Conservation (phyloP, 2,888 invertebrate genomes). For the Tanypteryx hageni region DNA sequence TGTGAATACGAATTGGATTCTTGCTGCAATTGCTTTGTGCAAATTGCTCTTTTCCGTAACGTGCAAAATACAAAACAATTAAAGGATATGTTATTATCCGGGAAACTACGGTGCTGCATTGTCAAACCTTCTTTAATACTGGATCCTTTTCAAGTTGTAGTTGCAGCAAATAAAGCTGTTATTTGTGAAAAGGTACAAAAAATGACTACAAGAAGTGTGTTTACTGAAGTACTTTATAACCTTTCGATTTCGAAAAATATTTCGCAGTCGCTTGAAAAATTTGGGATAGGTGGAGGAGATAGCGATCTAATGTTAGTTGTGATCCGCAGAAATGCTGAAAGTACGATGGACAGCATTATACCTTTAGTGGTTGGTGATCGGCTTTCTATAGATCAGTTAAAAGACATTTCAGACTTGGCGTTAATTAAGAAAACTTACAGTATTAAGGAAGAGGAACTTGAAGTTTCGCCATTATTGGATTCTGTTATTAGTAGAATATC, state of each 20-base stretch:
- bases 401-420: conserved; percentile 75
- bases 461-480: conserved; percentile 76
- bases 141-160: conserved; percentile 80
- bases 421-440: conserved; percentile 80
- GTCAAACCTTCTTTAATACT: conserved; percentile 80
- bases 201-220: conserved; percentile 80
- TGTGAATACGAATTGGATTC: conserved; percentile 11
- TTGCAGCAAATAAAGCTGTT: conserved; percentile 83
- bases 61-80: conserved; percentile 79
- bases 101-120: conserved; percentile 79
- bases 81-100: conserved; percentile 77
- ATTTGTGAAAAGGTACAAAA: conserved; percentile 75
- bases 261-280: conserved; percentile 81
- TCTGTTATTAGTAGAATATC: conserved; percentile 83
- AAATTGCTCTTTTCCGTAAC: conserved; percentile 73
- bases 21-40: neutral
- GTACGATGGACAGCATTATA: conserved; percentile 73
- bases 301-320: conserved; percentile 76
- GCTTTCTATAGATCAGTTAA: conserved; percentile 76
- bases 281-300: conserved; percentile 79
- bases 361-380: conserved; percentile 78
- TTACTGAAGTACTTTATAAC: conserved; percentile 83
- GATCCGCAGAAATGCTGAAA: conserved; percentile 73
- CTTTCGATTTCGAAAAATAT: conserved; percentile 84
- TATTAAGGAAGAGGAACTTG: conserved; percentile 77